Evolutionary conservation across 2,888 invertebrate species (phyloP), one percentile per base, ranked within the genome.

Genomic region (Trissolcus brochymenae): DNA sequence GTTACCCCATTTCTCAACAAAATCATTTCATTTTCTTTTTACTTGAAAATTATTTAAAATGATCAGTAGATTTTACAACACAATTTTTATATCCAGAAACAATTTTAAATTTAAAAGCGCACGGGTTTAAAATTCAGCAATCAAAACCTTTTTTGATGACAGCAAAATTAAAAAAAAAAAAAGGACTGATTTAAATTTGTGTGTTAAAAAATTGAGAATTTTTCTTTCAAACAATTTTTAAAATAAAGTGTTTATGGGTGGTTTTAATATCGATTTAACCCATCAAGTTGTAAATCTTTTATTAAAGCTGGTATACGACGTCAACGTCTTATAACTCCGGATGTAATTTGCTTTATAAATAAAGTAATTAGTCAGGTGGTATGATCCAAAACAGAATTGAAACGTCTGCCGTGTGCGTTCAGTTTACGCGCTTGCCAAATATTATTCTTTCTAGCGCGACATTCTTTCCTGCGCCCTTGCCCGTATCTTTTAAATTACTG

Each of bases 281-380:
- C 13, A 0, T 9, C 50, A 25, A 55, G 35, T 9, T 7, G 9
- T 72, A 72, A 68, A 76, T 67, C 72, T 72, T 54, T 77, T 65
- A 70, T 77, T 73, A 70, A 43, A 46, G 54, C n/a, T 21, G 41
- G 40, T 49, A 29, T 16, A 46, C 41, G 0, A 41, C 43, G 60
- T 25, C 54, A 55, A 70, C 59, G 29, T 66, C 62, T 72, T 67
- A 54, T 68, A 49, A 60, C 68, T 51, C 64, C 68, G 77, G 73
- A 73, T 64, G 76, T 70, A 76, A 79, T 76, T 73, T 76, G 66
- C 73, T 73, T 73, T 79, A 76, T 68, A 76, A 73, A 76, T 73
- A 76, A 76, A 76, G 68, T 76, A 76, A 79, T 79, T 76, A 79
- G 72, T 73, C 79, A 72, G 51, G 13, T 67, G 16, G 70, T 40